A percentile compares a stretch with the other conserved stretches of the same genome.
Conservation (phyloP, 2,888 invertebrate genomes). For the Agrypnus murinus region DNA sequence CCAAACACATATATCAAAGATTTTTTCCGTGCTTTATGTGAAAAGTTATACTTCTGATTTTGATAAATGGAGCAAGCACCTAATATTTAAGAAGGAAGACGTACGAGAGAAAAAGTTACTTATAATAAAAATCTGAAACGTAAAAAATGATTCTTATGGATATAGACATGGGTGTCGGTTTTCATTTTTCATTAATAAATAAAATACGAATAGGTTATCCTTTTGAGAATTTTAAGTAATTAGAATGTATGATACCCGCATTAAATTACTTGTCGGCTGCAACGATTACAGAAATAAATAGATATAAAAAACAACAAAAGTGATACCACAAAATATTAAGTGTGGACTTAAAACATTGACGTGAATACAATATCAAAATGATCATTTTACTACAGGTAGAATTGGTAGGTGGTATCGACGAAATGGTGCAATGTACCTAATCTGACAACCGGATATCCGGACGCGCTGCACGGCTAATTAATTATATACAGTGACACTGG, state of each 20-base stretch:
- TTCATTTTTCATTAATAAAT: too few species aligned
- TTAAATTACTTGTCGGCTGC: too few species aligned
- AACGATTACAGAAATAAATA: too few species aligned
- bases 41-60: slow-evolving; percentile 42
- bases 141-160: not conserved
- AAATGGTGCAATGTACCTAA: slow-evolving; percentile 49
- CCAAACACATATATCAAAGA: slow-evolving; percentile 41
- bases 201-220: too few species aligned
- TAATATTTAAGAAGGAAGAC: slow-evolving; percentile 35
- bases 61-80: slow-evolving; percentile 29
- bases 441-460: slow-evolving; percentile 60
- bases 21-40: slow-evolving; percentile 37
- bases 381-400: slow-evolving; percentile 30
- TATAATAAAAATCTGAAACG: not conserved
- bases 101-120: slow-evolving; percentile 26
- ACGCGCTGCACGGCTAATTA: slow-evolving; percentile 59
- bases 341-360: too few species aligned
- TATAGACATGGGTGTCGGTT: too few species aligned
- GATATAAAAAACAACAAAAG: too few species aligned
- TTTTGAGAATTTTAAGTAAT: too few species aligned
- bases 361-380: too few species aligned
- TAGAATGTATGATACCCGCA: not conserved
- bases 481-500: slow-evolving; percentile 55
- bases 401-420: slow-evolving; percentile 42
- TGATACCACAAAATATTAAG: too few species aligned